Evolutionary conservation across 2,888 invertebrate species (phyloP), one percentile per base, ranked within the genome.

Genomic region (Keiferia lycopersicella): DNA sequence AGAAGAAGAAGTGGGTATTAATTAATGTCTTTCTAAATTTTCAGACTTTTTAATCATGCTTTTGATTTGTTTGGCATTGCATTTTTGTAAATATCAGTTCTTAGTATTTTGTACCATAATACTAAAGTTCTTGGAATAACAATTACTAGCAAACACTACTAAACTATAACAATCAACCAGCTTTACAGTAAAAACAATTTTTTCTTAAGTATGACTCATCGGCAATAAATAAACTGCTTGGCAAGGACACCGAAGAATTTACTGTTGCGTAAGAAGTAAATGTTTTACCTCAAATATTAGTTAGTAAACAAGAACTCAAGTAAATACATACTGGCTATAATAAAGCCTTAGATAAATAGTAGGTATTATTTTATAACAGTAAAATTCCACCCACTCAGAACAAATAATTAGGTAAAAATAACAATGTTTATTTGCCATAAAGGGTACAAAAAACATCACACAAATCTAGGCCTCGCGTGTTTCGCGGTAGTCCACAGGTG

Each of bases 211-310:
- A 50, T 50, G 50, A 50, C 20, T 50, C 50, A 50, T 22, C 22
- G n/a, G 50, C 66, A 50, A 60, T 60, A 64, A 66, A 38, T 53
- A 53, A 30, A 53, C 26, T 53, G 53, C n/a, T 30, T 53, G 14
- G 30, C 53, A 53, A 53, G 18, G 50, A 53, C 53, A 30, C n/a
- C n/a, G 20, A 8, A 30, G 20, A 50, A 50, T 50, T 20, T 10
- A 11, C 12, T 18, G 1, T 16, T 45, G 45, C 11, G 45, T 45
- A 45, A 45, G 45, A 45, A 45, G 34, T 34, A 8, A n/a, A 16
- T n/a, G 45, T 45, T 45, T 45, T 45, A 45, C 16, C 45, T 45
- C 45, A 45, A 45, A 45, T 45, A 45, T 45, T 45, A 16, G 50
- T 50, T 50, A 20, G 18, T 50, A 50, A 50, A 50, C 50, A 50